These are phyloP conservation scores for Nasonia vitripennis DNA, from an alignment of 1,140 invertebrate genomes.

Conservation along the genomic window DNA sequence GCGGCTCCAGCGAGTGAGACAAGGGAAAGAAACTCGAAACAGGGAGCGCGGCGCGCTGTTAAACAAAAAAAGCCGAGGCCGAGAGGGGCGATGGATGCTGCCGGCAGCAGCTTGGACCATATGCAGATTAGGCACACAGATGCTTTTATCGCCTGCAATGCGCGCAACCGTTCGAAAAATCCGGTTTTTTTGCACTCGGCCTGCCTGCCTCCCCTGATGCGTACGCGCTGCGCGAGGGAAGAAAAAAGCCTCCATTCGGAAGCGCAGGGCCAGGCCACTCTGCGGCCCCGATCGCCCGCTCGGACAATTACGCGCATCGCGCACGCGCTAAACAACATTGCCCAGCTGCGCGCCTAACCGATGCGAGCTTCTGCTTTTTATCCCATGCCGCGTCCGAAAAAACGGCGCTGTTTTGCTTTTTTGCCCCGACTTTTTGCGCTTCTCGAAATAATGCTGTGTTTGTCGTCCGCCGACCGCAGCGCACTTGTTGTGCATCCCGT, in stretches of 20 bases:
- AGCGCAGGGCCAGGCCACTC: conserved; percentile 4
- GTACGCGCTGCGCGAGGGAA: neutral
- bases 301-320: conserved; percentile 22
- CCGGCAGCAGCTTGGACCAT: conserved; percentile 66
- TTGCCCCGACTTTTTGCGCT: neutral
- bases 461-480: neutral
- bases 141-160: conserved; percentile 60
- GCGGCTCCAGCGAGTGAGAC: neutral
- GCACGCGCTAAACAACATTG: neutral
- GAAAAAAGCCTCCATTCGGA: conserved; percentile 10
- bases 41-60: conserved; percentile 51
- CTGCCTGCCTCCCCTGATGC: neutral
- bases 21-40: conserved; percentile 26
- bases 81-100: conserved; percentile 59
- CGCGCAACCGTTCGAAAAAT: conserved; percentile 65
- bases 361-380: neutral
- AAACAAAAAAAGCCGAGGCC: conserved; percentile 63
- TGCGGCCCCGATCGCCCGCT: conserved; percentile 15
- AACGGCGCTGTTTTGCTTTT: neutral
- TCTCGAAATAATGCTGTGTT: neutral
- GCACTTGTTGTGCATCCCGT: neutral
- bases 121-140: conserved; percentile 73
- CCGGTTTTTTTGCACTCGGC: conserved; percentile 65
- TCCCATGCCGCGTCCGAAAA: too few relatives aligned
- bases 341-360: neutral